A percentile compares a stretch with the other conserved stretches of the same genome.
phyloP scores from a whole-genome alignment of 2,113 vertebrate species.

The Nothobranchius furzeri region DNA sequence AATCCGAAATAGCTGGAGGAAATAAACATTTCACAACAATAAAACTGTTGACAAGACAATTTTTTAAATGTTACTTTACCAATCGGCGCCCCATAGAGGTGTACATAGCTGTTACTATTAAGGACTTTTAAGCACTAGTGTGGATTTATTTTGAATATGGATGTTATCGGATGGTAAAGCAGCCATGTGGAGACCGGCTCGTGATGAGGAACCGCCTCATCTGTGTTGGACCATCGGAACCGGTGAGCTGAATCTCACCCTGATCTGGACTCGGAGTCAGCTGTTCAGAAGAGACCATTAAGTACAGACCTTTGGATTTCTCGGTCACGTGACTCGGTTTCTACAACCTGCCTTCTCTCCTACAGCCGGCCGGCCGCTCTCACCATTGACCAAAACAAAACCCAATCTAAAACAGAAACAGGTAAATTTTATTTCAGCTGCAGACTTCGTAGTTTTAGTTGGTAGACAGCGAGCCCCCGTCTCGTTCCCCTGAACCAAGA shows the following conservation, averaged over 20 bases:
- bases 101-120: no score
- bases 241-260: not conserved
- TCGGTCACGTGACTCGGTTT: slow-evolving; percentile 65
- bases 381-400: slow-evolving; percentile 20
- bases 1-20: no score
- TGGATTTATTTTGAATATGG: no score
- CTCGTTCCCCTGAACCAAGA: not conserved
- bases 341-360: slow-evolving; percentile 49
- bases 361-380: slow-evolving; percentile 44
- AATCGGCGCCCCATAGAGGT: no score
- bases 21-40: no score
- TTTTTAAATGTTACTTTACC: no score
- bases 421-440: slow-evolving; percentile 62
- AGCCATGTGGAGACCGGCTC: no score
- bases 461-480: not conserved
- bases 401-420: slow-evolving; percentile 23
- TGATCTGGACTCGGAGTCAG: slow-evolving; percentile 37
- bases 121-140: no score
- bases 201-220: no score
- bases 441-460: slow-evolving; percentile 21
- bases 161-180: no score
- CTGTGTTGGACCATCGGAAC: no score
- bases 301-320: slow-evolving; percentile 68
- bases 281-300: slow-evolving; percentile 70
- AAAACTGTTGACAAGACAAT: no score